Conservation (phyloP, 2,888 invertebrate genomes). For the Orchesella flavescens region DNA sequence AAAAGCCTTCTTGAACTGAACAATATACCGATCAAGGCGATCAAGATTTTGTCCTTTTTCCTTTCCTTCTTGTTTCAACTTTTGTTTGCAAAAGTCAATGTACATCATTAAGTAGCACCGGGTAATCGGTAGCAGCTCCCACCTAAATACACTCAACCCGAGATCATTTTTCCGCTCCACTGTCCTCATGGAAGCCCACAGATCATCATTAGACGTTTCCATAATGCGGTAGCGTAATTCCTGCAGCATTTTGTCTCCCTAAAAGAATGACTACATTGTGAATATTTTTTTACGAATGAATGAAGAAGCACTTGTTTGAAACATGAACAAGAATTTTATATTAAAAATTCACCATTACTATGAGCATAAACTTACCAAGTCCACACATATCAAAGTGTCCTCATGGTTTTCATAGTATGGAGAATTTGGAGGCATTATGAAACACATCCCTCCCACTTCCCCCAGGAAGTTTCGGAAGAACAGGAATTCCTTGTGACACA, state of each 20-base stretch:
- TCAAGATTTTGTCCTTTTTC: slow-evolving; percentile 1
- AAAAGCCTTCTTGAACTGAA: background rate
- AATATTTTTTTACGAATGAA: background rate
- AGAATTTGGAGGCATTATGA: background rate
- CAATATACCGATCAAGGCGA: slow-evolving; percentile 24
- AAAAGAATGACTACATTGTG: background rate
- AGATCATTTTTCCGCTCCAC: slow-evolving; percentile 28
- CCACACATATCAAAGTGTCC: slow-evolving; percentile 47
- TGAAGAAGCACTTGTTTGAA: background rate
- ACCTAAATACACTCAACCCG: slow-evolving; percentile 25
- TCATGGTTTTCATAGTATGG: slow-evolving; percentile 45
- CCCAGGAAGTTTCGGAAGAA: slow-evolving; percentile 42
- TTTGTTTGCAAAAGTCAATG: background rate
- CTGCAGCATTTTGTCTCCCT: slow-evolving; percentile 3
- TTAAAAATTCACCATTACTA: too few relatives aligned
- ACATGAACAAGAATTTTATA: background rate
- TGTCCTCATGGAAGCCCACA: slow-evolving; percentile 34
- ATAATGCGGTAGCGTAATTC: background rate
- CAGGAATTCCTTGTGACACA: slow-evolving; percentile 43
- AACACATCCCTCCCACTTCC: background rate
- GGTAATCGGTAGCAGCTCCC: slow-evolving; percentile 11
- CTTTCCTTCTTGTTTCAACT: background rate
- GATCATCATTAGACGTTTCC: background rate
- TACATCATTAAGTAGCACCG: background rate
- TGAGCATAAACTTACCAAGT: slow-evolving; percentile 38